phyloP scores from a whole-genome alignment of 2,888 invertebrate genomes.

The Dromius quadrimaculatus region DNA sequence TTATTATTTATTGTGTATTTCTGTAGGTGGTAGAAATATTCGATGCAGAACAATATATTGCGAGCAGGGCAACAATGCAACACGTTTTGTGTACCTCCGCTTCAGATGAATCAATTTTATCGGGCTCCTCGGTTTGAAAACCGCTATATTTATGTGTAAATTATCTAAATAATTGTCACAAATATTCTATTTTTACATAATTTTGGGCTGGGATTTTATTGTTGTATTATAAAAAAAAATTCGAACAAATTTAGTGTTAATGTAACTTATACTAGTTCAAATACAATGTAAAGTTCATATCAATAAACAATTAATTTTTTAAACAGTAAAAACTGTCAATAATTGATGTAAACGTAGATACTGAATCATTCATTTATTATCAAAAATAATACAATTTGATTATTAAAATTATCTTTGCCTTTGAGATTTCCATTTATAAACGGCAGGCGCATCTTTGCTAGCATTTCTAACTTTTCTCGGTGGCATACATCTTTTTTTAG shows the following conservation, averaged over 20 bases:
- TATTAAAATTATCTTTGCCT: slow-evolving; percentile 79
- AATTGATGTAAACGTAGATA: too few species aligned
- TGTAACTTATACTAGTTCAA: too few species aligned
- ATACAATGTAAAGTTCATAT: too few species aligned
- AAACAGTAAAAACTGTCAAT: too few species aligned
- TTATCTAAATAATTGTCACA: slow-evolving; percentile 32
- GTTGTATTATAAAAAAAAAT: slow-evolving; percentile 35
- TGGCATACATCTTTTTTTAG: slow-evolving; percentile 71
- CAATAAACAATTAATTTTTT: too few species aligned
- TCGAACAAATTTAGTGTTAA: background rate
- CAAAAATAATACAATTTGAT: too few species aligned
- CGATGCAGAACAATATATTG: slow-evolving; percentile 65
- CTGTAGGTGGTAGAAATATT: slow-evolving; percentile 64
- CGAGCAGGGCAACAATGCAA: slow-evolving; percentile 57
- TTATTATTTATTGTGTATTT: too few species aligned
- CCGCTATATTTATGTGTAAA: slow-evolving; percentile 31
- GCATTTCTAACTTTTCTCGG: slow-evolving; percentile 76
- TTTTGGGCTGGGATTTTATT: slow-evolving; percentile 39
- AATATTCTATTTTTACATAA: slow-evolving; percentile 38
- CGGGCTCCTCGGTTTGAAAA: slow-evolving; percentile 46
- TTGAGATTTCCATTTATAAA: slow-evolving; percentile 85
- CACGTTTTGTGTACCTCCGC: slow-evolving; percentile 48
- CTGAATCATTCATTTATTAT: too few species aligned
- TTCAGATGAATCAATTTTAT: slow-evolving; percentile 47
- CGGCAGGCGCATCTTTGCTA: slow-evolving; percentile 76